Conservation (phyloP, 2,888 invertebrate genomes). For the Drosophila melanosoma region DNA sequence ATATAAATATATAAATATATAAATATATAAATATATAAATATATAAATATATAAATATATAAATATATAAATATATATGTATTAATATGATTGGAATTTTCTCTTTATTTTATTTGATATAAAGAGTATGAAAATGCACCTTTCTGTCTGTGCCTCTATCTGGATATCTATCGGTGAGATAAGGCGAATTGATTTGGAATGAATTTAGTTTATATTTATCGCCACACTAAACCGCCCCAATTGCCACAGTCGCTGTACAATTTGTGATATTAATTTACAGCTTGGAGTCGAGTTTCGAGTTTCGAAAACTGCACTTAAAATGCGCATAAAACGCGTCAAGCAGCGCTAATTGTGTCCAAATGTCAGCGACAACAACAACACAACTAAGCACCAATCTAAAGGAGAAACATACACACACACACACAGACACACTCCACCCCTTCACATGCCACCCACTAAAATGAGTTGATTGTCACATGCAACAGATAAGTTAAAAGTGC, state of each 20-base stretch:
- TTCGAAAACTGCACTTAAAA: slow-evolving; percentile 71
- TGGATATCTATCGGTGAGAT: neutral
- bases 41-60: no score
- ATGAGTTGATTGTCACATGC: slow-evolving; percentile 81
- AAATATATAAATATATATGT: no score
- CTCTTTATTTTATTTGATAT: neutral
- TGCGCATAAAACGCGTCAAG: slow-evolving; percentile 69
- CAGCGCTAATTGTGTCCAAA: slow-evolving; percentile 69
- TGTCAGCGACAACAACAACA: slow-evolving; percentile 23
- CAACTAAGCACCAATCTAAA: neutral
- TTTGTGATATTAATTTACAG: slow-evolving; percentile 81
- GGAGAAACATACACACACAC: slow-evolving; percentile 6
- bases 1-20: no score
- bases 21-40: no score
- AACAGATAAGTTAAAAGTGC: slow-evolving; percentile 75
- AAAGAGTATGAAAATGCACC: neutral
- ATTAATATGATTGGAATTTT: neutral
- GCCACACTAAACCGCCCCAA: slow-evolving; percentile 64
- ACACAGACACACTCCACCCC: neutral
- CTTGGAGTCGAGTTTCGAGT: slow-evolving; percentile 31
- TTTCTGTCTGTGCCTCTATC: neutral
- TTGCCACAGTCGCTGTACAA: slow-evolving; percentile 58
- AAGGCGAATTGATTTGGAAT: slow-evolving; percentile 25
- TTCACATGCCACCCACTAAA: slow-evolving; percentile 57
- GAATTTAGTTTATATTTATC: slow-evolving; percentile 63